These are phyloP conservation scores for Idaea straminata DNA, from an alignment of 2,888 invertebrate species.

Conservation along the genomic window DNA sequence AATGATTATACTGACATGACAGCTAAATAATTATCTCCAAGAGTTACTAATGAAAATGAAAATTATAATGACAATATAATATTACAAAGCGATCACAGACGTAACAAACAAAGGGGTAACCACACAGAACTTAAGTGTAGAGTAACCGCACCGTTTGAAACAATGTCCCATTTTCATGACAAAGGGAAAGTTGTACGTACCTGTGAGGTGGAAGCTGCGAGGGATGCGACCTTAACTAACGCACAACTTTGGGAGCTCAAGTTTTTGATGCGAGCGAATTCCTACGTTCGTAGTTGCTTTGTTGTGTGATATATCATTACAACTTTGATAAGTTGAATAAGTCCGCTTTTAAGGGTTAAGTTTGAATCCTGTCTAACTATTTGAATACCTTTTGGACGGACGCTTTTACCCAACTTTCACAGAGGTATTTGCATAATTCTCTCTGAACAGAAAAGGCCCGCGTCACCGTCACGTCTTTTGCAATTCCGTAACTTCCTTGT, in stretches of 20 bases:
- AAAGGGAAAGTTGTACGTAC: constrained; percentile 22
- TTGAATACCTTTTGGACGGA: not conserved
- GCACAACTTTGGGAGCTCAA: constrained; percentile 16
- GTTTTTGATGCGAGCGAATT: constrained; percentile 18
- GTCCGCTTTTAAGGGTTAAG: not conserved
- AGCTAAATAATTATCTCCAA: not conserved
- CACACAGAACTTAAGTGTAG: constrained; percentile 29
- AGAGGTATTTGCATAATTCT: not conserved
- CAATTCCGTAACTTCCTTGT: not conserved
- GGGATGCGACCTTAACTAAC: constrained; percentile 3
- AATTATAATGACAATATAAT: not conserved
- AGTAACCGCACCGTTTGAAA: constrained; percentile 31
- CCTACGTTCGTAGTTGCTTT: constrained; percentile 1
- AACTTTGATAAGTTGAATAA: constrained; percentile 1
- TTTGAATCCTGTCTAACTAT: not conserved
- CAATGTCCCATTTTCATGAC: constrained; percentile 28
- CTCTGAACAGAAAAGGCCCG: not conserved
- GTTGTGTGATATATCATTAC: constrained; percentile 1
- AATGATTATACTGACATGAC: not conserved
- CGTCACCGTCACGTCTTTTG: not conserved
- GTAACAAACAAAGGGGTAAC: constrained; percentile 18
- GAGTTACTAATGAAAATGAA: not conserved
- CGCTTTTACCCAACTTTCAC: not conserved
- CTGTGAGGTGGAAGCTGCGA: constrained; percentile 12
- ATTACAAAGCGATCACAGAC: constrained; percentile 11